Conservation (phyloP, 1,140 invertebrate genomes). For the Drosophila arawakana region DNA sequence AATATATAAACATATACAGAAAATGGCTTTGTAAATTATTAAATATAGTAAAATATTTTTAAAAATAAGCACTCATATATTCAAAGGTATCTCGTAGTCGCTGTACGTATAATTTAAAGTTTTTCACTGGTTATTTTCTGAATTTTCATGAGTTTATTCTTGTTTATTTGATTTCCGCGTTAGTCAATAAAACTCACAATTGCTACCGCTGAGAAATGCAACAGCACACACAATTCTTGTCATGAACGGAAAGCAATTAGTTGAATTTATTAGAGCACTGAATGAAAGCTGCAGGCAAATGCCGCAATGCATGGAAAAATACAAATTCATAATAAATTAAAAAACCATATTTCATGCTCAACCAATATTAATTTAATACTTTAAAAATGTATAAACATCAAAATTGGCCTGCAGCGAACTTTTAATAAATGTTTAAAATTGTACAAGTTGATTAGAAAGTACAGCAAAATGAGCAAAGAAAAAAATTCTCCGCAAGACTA, state of each 20-base stretch:
- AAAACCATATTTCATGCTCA: slow-evolving; percentile 20
- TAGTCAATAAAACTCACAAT: slow-evolving; percentile 68
- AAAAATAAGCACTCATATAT: background rate
- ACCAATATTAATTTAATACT: slow-evolving; percentile 21
- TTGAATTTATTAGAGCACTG: slow-evolving; percentile 24
- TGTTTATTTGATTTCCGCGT: slow-evolving; percentile 43
- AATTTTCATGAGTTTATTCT: slow-evolving; percentile 1
- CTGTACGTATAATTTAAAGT: background rate
- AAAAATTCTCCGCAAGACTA: background rate
- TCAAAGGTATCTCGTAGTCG: background rate
- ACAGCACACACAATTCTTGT: slow-evolving; percentile 10
- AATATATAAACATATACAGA: too few relatives aligned
- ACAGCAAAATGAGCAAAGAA: background rate
- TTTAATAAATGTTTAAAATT: slow-evolving; percentile 28
- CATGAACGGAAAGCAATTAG: slow-evolving; percentile 24
- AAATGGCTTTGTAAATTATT: background rate
- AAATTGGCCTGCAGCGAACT: slow-evolving; percentile 4
- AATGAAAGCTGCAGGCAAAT: slow-evolving; percentile 23
- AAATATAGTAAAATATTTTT: too few relatives aligned
- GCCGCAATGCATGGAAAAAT: slow-evolving; percentile 3
- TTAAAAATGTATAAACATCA: slow-evolving; percentile 6
- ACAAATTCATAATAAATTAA: slow-evolving; percentile 13
- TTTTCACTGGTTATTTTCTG: slow-evolving; percentile 17
- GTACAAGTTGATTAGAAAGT: slow-evolving; percentile 35
- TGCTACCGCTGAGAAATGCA: slow-evolving; percentile 4